Percentiles rank a stretch among this genome's conserved stretches.
Conservation (phyloP, 2,888 invertebrate species). For the Drosophila aldrichi region DNA sequence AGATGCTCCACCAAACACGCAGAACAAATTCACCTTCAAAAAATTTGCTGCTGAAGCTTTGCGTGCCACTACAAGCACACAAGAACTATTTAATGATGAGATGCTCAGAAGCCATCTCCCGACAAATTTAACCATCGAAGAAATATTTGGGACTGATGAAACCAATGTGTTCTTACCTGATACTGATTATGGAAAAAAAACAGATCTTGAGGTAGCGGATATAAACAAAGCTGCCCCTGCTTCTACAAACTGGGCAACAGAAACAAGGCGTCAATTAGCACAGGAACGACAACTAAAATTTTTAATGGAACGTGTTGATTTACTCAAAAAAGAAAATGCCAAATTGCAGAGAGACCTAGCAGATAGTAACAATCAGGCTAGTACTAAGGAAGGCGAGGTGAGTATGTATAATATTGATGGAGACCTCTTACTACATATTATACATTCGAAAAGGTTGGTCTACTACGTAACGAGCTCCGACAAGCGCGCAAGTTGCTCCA, state of each 20-base stretch:
- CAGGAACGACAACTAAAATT: constrained; percentile 82
- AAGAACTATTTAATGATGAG: constrained; percentile 48
- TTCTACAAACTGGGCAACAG: constrained; percentile 40
- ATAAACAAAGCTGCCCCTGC: background rate
- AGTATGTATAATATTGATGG: background rate
- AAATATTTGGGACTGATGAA: constrained; percentile 52
- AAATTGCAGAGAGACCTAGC: constrained; percentile 76
- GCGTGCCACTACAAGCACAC: constrained; percentile 77
- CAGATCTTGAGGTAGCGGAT: background rate
- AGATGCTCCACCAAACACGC: constrained; percentile 28
- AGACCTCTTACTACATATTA: background rate
- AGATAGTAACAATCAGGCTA: constrained; percentile 72
- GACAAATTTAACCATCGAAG: constrained; percentile 46
- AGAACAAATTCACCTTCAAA: constrained; percentile 75
- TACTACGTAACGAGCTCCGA: constrained; percentile 82
- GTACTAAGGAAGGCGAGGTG: constrained; percentile 81
- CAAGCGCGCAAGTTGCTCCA: constrained; percentile 82
- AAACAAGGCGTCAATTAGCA: constrained; percentile 72
- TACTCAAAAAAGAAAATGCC: constrained; percentile 78
- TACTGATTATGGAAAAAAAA: background rate
- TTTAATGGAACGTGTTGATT: constrained; percentile 81
- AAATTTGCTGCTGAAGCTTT: constrained; percentile 70
- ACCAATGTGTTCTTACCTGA: constrained; percentile 41
- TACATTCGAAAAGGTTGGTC: constrained; percentile 52
- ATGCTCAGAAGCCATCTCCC: background rate